Conservation (phyloP, 2,797 vertebrate genomes). For the Parauchenoglanis punctatus region DNA sequence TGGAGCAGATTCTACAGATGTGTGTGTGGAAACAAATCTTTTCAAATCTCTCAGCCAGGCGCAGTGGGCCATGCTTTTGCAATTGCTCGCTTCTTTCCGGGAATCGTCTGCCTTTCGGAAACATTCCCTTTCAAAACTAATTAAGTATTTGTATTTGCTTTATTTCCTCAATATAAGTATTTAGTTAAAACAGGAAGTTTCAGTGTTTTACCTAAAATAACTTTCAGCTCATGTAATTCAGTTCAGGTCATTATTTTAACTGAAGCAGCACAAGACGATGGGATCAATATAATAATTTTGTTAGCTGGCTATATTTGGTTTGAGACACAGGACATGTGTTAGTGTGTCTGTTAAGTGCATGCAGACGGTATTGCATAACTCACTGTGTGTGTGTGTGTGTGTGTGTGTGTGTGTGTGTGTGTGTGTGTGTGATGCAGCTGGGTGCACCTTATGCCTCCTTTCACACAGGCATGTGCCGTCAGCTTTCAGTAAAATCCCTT, state of each 20-base stretch:
- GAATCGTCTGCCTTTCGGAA: conserved; percentile 14
- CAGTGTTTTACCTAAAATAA: not conserved
- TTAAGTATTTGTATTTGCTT: not conserved
- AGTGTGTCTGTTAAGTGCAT: not conserved
- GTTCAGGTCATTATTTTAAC: not conserved
- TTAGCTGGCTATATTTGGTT: not conserved
- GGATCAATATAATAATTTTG: not conserved
- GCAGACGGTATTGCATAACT: not conserved
- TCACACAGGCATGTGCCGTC: conserved; percentile 38
- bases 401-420: not conserved
- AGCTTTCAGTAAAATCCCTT: conserved; percentile 29
- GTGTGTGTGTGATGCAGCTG: not conserved
- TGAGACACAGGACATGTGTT: not conserved
- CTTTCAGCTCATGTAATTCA: not conserved
- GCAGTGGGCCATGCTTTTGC: conserved; percentile 25
- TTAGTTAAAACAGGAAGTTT: not conserved
- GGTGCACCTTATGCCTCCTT: conserved; percentile 15
- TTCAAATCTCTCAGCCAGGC: conserved; percentile 35
- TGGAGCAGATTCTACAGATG: conserved; percentile 33
- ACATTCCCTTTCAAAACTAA: conserved; percentile 9
- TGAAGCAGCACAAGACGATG: not conserved
- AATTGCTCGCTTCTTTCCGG: conserved; percentile 34
- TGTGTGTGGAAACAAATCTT: conserved; percentile 8
- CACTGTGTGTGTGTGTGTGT: not conserved
- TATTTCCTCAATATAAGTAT: not conserved